Evolutionary conservation across 2,888 invertebrate species (phyloP), one percentile per base, ranked within the genome.

Genomic region (Epirrhoe tristata): DNA sequence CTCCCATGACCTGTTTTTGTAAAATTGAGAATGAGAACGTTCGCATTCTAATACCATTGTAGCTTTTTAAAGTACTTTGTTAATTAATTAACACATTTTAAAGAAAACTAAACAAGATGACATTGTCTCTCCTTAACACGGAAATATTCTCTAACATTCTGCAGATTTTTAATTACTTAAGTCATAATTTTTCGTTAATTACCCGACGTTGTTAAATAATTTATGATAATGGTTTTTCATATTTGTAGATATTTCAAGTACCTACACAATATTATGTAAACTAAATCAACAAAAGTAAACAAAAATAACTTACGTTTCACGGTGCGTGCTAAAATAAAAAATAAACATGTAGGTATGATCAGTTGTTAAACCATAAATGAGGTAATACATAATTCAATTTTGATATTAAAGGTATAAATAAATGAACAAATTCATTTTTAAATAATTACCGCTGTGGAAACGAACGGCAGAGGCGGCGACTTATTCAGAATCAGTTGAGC

Each of bases 301-400:
- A 70, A 69, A 48, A 58, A 7, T 64, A 67, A 74, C 74, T 72
- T 74, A 74, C 74, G 59, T 69, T 63, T 58, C 31, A 58, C 57
- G 61, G 14, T 24, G 60, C 24, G 36, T 53, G 48, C 56, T 66
- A 36, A 36, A 66, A 61, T 53, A 50, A 12, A 43, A 53, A 63
- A 64, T 39, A 10, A 34, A 10, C 5, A 24, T 24, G 24, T 24
- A 24, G 24, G 8, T 43, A 34, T 34, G 58, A 63, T 31, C 39
- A n/a, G 31, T 32, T n/a, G n/a, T 31, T 57, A 2, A 16, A 39
- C 16, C 36, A 39, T 24, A n/a, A 17, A 39, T 50, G 57, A 57
- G 14, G 57, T 48, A 50, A 50, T 17, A 6, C 16, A 32, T 0
- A 36, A 36, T 8, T 3, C 24, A 24, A 7, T 8, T 36, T 6